Conservation (phyloP, 2,888 invertebrate genomes). For the Scaptomyza tumidula region DNA sequence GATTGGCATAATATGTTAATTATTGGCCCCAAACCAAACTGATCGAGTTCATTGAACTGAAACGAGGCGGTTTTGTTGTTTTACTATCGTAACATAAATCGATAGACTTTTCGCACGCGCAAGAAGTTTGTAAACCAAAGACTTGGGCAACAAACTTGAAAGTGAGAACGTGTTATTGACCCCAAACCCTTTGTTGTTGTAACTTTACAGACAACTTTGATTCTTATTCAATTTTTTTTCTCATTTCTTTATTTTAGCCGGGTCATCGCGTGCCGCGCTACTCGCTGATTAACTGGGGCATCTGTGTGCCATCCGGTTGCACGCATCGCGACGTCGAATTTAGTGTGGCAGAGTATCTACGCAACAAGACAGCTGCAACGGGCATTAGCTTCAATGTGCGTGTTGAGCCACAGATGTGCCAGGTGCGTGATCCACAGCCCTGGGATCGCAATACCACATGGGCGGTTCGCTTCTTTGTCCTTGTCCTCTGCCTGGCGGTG, state of each 20-base stretch:
- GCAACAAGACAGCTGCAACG: constrained; percentile 85
- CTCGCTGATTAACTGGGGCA: constrained; percentile 88
- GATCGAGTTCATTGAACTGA: constrained; percentile 25
- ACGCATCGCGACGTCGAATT: constrained; percentile 86
- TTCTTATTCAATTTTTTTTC: background rate
- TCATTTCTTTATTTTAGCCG: constrained; percentile 85
- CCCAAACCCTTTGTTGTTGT: background rate
- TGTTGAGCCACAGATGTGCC: constrained; percentile 88
- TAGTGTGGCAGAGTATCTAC: constrained; percentile 85
- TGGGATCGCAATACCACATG: constrained; percentile 85
- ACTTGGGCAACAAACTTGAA: constrained; percentile 6
- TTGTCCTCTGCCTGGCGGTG: constrained; percentile 82
- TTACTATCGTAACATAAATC: constrained; percentile 1
- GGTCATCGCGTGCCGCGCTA: constrained; percentile 89
- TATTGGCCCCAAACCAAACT: constrained; percentile 3
- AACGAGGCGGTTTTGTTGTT: background rate
- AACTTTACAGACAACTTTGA: background rate
- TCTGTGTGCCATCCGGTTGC: constrained; percentile 88
- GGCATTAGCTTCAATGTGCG: constrained; percentile 86
- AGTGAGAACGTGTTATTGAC: background rate
- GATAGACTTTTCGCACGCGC: no score
- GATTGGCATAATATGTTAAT: constrained; percentile 41
- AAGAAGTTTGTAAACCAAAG: background rate
- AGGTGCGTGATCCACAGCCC: constrained; percentile 83
- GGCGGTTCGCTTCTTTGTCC: constrained; percentile 85